Base-by-base conservation (phyloP, 35 echinoderm and acorn worm genomes). In the Apostichopus californicus region DNA sequence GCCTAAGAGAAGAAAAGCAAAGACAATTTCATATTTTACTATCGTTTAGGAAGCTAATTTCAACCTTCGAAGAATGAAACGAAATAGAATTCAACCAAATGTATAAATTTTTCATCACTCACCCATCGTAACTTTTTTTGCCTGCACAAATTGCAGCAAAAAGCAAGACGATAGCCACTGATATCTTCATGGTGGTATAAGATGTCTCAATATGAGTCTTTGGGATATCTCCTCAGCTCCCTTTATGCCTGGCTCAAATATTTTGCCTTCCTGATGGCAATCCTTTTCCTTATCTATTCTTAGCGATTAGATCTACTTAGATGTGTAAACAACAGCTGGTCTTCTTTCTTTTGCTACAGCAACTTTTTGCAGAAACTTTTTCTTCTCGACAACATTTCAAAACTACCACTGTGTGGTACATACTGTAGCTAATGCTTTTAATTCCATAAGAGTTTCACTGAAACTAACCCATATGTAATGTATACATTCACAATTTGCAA, bases 71-170 rank as follows among this genome's bases (percentile, higher is more conserved):
- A 46, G 34, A 46, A 46, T 46, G 34, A 46, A 46, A 46, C 34
- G 34, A 46, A 46, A 46, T 46, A 46, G 34, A 46, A 46, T 46
- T 46, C 34, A 46, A 46, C 34, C 34, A 46, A 46, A 68, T 68
- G 18, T 18, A 68, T 14, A 68, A 68, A 68, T 10, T 11, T 68
- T 68, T 68, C 9, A 68, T 68, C 64, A 85, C 55, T 18, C 57
- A 85, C 81, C 81, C 81, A 8, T 85, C 81, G 54, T 85, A 85
- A 25, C 81, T 85, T 55, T 85, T 85, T 85, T 58, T 85, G 56
- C 55, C 81, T 59, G 57, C 81, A 85, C 81, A 60, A 18, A 85
- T 4, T 85, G 81, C 23, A 59, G 56, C 55, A n/a, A 85, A 59
- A 9, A 22, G 5, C 22, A 85, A 24, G 25, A 85, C 54, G 20